Base-by-base conservation (phyloP, 2,888 invertebrate genomes). In the Lampropteryx suffumata region DNA sequence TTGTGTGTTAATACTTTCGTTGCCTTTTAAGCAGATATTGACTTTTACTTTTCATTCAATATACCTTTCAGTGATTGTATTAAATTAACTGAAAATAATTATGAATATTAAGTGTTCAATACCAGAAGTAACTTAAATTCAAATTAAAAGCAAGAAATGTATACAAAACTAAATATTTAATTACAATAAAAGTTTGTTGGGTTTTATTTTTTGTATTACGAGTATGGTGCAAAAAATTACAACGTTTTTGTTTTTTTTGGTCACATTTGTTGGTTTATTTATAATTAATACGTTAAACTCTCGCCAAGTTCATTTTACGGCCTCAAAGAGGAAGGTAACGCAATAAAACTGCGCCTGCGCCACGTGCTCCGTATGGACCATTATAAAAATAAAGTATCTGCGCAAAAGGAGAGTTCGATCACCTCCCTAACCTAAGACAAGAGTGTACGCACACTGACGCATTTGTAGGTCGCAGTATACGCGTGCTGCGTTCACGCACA, bases 361-460 rank as follows among this genome's bases (percentile, higher is more conserved):
- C 88, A 87, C 88, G 89, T 88, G 88, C 78, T 46, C 21, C 29
- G 79, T 73, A 61, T 67, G 74, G 30, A 33, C 61, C 73, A 85
- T 82, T 89, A 86, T 88, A 90, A 90, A 90, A 89, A 88, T 88
- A 90, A 87, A 88, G 82, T 82, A 83, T 82, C 84, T 80, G 82
- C 78, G 83, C 79, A 65, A 82, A 84, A 81, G 75, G 82, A 80
- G 84, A 82, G 89, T 88, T 89, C 89, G 83, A 79, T 87, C 87
- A 88, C 89, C 89, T 88, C 85, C 89, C 88, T 90, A 90, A 90
- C 89, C 89, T 90, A 89, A 90, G 89, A 88, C 89, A 88, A 88
- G 88, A 85, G 84, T 80, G 73, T 80, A 67, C 83, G 73, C 76
- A 76, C 80, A 68, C 50, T 54, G 62, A 55, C 58, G 17, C 66